A percentile compares a stretch with the other conserved stretches of the same genome.
Conservation (phyloP, 2,888 invertebrate species). For the Amblyjoppa fuscipennis region DNA sequence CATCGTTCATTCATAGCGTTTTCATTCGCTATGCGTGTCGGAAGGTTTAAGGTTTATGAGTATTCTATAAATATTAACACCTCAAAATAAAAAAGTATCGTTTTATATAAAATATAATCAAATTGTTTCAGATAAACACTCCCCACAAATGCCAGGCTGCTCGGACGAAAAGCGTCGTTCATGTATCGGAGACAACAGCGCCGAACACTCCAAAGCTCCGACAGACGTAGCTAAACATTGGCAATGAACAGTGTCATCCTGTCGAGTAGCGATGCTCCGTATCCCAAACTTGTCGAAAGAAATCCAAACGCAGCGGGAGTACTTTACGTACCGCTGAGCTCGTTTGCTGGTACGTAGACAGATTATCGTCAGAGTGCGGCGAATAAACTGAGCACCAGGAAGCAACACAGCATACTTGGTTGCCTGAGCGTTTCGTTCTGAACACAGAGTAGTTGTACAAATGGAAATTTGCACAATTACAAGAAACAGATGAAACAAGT, state of each 20-base stretch:
- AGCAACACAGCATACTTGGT: no score
- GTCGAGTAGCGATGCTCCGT: constrained; percentile 61
- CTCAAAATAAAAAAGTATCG: background rate
- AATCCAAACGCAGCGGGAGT: constrained; percentile 72
- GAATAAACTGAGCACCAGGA: no score
- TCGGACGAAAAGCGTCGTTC: background rate
- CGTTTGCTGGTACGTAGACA: constrained; percentile 77
- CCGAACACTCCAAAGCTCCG: background rate
- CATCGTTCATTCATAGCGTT: no score
- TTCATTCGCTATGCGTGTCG: no score
- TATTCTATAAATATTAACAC: background rate
- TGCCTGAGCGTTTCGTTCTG: no score
- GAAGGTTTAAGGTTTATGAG: background rate
- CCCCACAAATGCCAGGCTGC: background rate
- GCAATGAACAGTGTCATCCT: constrained; percentile 69
- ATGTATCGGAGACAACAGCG: constrained; percentile 32
- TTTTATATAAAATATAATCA: background rate
- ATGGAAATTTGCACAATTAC: no score
- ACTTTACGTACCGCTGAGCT: constrained; percentile 79
- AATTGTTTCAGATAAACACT: constrained; percentile 14
- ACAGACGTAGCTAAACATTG: constrained; percentile 25
- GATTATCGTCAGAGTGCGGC: background rate
- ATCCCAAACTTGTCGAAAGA: constrained; percentile 69
- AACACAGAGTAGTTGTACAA: no score
- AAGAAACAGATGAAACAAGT: background rate